phyloP scores from a whole-genome alignment of 2,113 vertebrate species.

The Melanostigma gelatinosum region DNA sequence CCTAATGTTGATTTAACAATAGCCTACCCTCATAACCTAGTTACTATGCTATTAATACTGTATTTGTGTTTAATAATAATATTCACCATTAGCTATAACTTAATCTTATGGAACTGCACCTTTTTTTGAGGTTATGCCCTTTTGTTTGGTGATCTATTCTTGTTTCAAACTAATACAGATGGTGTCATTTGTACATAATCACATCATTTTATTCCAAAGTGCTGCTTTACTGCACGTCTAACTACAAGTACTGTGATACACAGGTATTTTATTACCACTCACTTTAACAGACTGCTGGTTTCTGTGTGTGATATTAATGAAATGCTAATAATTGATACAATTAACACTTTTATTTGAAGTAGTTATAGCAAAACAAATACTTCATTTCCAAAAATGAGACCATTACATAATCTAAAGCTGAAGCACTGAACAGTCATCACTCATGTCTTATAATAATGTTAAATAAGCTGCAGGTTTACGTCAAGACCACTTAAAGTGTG shows the following conservation, averaged over 20 bases:
- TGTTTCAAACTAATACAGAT: too few species aligned
- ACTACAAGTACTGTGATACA: neutral
- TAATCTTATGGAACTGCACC: too few species aligned
- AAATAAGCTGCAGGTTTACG: neutral
- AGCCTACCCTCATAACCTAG: too few species aligned
- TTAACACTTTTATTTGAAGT: neutral
- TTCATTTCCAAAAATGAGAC: neutral
- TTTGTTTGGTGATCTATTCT: neutral
- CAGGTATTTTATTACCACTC: neutral
- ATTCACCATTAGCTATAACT: neutral
- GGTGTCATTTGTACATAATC: too few species aligned
- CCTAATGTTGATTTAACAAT: too few species aligned
- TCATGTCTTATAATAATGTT: neutral
- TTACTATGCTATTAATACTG: neutral
- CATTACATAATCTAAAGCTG: neutral
- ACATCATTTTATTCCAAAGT: neutral
- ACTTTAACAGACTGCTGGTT: neutral
- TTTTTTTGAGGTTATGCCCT: too few species aligned
- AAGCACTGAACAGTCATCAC: neutral
- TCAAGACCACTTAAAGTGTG: neutral
- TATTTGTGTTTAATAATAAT: neutral
- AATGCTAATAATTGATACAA: neutral
- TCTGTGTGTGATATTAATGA: neutral
- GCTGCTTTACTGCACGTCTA: neutral
- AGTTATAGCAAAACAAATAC: neutral